phyloP scores from a whole-genome alignment of 2,888 invertebrate genomes.

The Lasioglossum villosulum region DNA sequence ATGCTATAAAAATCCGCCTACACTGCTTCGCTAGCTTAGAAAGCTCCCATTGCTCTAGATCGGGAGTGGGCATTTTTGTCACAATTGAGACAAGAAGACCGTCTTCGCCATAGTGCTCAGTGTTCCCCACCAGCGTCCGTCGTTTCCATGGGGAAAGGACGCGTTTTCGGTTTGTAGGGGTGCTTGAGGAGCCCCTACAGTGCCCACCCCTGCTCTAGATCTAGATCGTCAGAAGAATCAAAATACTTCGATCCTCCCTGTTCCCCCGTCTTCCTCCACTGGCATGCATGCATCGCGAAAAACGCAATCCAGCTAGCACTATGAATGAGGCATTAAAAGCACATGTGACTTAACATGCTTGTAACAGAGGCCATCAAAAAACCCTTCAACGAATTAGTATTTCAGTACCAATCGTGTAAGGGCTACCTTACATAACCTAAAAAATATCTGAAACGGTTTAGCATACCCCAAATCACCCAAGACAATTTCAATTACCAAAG shows the following conservation, averaged over 20 bases:
- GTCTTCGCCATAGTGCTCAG: too few relatives aligned
- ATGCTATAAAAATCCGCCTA: neutral
- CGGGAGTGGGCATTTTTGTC: neutral
- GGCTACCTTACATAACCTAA: neutral
- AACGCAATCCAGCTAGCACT: constrained; percentile 3
- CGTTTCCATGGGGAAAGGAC: too few relatives aligned
- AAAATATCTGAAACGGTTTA: neutral
- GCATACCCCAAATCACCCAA: neutral
- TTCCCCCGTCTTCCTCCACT: constrained; percentile 42
- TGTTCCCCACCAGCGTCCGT: too few relatives aligned
- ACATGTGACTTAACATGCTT: neutral
- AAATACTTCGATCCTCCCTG: constrained; percentile 48
- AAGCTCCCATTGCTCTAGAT: neutral
- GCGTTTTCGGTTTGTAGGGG: too few relatives aligned
- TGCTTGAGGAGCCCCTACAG: too few relatives aligned
- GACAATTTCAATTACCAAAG: neutral
- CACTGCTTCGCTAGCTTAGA: constrained; percentile 19
- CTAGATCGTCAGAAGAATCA: neutral
- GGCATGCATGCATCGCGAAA: constrained; percentile 40
- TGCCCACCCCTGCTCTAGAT: too few relatives aligned
- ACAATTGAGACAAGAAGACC: too few relatives aligned
- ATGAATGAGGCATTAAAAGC: neutral
- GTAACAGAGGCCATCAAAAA: neutral
- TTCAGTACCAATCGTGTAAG: neutral
- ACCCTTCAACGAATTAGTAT: neutral